Base-by-base conservation (phyloP, 2,113 vertebrate species). In the Chaetops frenatus region DNA sequence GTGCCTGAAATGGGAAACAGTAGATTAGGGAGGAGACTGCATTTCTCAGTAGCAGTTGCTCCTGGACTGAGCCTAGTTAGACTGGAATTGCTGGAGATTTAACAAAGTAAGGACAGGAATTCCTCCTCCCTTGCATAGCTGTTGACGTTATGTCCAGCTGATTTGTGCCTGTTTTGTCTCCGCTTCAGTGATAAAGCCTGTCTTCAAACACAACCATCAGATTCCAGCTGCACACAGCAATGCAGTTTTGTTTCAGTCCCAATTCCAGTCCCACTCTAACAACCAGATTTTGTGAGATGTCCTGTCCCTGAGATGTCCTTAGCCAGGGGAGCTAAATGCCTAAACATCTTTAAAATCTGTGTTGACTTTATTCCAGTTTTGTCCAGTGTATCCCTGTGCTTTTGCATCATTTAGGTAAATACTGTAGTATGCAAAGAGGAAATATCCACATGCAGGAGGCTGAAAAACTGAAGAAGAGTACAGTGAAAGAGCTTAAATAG, bases 161-260 rank as follows among this genome's bases (percentile, higher is more conserved):
- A 85, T 73, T 74, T 79, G 73, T 1, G 13, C 57, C 66, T 79
- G 61, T 65, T 90, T 91, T 94, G 65, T 93, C 35, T 87, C 44
- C 0, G 1, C 47, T 86, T 84, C 1, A 18, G 24, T 51, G 61
- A 86, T 92, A 91, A 91, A 91, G 62, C 38, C 29, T 1, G 1
- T 94, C 87, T 94, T 90, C 73, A 84, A 77, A 76, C 42, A 45
- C 3, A 7, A 74, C 61, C 35, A 44, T 74, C 69, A 40, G 73
- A 90, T 57, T 93, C 66, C 88, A 93, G 70, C 73, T 92, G 53
- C 73, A 90, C n/a, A 85, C 28, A 88, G 71, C 53, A 93, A 77
- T 72, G 79, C 40, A 42, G 35, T 72, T 92, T 60, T 94, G 67
- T 88, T 78, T 83, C 70, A 81, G 48, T 38, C 38, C 38, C 38